Evolutionary conservation across 2,888 invertebrate species (phyloP), one percentile per base, ranked within the genome.

Genomic region (Eulithis prunata): DNA sequence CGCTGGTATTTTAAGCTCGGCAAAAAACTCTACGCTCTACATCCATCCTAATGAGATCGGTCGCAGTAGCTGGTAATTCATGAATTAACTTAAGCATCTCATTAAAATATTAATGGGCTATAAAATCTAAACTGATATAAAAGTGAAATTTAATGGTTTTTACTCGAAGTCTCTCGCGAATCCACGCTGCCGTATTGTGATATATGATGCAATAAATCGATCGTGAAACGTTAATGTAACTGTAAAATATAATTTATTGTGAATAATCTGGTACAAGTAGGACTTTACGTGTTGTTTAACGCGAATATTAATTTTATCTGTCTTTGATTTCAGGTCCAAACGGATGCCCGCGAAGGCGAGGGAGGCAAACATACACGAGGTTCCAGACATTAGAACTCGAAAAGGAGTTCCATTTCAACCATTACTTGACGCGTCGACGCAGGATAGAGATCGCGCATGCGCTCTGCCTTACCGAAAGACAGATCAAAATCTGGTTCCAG

Each of bases 321-420:
- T 75, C 46, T 82, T 88, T 88, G 75, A 86, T 95, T 95, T 78
- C 96, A 98, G 98, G 98, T 90, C 98, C 99, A 64, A 99, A 98
- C 87, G 98, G 98, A 70, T 98, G 98, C 88, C 98, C 98, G 72
- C 95, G 98, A 84, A 96, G 98, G 87, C 95, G 99, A 83, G 99
- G 99, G 70, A 95, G 99, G 78, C 99, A 99, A 94, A 99, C 99
- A 14, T 99, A 99, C 95, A 99, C 99, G 75, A 96, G 99, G 83
- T 98, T 99, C 95, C 99, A 99, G 93, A 99, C 99, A 32, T 94
- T 99, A 93, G 99, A 99, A 89, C 95, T 99, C 91, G 99, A 99
- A 92, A 99, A 99, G 93, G 99, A 99, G 94, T 99, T 99, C 94
- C 98, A 99, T 88, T 98, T 98, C 94, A 99, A 99, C 94, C 98